Evolutionary conservation across 2,888 invertebrate genomes (phyloP).

Genomic region (Ischnus inquisitorius): DNA sequence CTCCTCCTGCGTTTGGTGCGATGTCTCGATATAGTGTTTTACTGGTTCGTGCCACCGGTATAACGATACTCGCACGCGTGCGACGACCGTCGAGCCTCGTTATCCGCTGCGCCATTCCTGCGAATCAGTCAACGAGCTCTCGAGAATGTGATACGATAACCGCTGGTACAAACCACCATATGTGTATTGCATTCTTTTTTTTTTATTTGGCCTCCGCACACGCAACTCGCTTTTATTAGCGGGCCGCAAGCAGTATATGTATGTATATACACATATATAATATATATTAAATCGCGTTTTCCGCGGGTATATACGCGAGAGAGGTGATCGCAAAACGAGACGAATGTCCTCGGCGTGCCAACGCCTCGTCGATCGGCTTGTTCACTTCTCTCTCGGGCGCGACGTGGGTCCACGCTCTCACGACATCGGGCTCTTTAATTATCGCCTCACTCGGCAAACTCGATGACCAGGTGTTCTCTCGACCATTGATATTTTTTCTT

Average conservation of each 20-base stretch:
- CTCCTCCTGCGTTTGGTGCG: neutral
- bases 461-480: constrained; percentile 56
- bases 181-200: constrained; percentile 14
- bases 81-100: constrained; percentile 35
- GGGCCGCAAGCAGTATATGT: constrained; percentile 21
- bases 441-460: constrained; percentile 46
- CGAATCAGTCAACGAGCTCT: constrained; percentile 62
- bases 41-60: constrained; percentile 35
- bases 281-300: constrained; percentile 37
- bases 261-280: no score
- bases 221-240: constrained; percentile 49
- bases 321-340: constrained; percentile 58
- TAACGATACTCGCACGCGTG: constrained; percentile 32
- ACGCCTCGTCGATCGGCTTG: constrained; percentile 69
- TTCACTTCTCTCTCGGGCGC: constrained; percentile 53
- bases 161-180: neutral
- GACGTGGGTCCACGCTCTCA: constrained; percentile 35
- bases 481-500: constrained; percentile 35
- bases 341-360: constrained; percentile 66
- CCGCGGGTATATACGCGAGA: constrained; percentile 24
- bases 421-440: constrained; percentile 47
- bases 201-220: constrained; percentile 14
- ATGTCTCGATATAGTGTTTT: constrained; percentile 13
- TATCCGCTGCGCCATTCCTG: constrained; percentile 46
- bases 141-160: constrained; percentile 36